A percentile compares a stretch with the other conserved stretches of the same genome.
Evolutionary conservation across 2,797 vertebrate genomes (phyloP).

Genomic region (Anguilla pacifica): DNA sequence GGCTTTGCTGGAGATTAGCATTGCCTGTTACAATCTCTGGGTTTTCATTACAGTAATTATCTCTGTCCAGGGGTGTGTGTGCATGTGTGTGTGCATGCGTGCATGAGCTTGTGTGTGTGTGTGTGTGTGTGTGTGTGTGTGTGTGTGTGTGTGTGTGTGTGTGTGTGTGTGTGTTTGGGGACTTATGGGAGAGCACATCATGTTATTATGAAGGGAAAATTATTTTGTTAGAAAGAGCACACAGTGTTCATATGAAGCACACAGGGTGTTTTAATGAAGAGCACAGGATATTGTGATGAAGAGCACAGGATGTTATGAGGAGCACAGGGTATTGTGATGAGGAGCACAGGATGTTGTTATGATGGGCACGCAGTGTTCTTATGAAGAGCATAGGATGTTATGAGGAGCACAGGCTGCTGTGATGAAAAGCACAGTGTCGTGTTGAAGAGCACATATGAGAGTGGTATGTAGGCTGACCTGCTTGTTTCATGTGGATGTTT

Average conservation of each 20-base stretch:
- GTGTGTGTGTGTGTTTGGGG: background rate
- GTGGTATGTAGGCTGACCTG: background rate
- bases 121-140: constrained; percentile 6
- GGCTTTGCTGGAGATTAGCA: constrained; percentile 4
- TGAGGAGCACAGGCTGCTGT: background rate
- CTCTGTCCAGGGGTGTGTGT: background rate
- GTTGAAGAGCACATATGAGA: background rate
- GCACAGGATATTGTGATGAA: background rate
- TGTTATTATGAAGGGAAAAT: background rate
- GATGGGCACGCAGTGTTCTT: background rate
- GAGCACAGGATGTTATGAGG: background rate
- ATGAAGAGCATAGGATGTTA: background rate
- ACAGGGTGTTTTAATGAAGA: too few relatives aligned
- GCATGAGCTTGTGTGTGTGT: constrained; percentile 31
- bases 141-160: background rate
- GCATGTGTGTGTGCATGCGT: constrained; percentile 44
- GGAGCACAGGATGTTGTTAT: background rate
- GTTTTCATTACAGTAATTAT: background rate
- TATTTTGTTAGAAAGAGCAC: too few relatives aligned
- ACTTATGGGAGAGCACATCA: background rate
- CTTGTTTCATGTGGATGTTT: background rate
- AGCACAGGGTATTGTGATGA: background rate
- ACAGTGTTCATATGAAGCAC: too few relatives aligned
- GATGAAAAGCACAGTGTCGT: background rate
- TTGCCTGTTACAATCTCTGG: background rate